Evolutionary conservation across 2,888 invertebrate species (phyloP).

Genomic region (Heliconius ethilla): DNA sequence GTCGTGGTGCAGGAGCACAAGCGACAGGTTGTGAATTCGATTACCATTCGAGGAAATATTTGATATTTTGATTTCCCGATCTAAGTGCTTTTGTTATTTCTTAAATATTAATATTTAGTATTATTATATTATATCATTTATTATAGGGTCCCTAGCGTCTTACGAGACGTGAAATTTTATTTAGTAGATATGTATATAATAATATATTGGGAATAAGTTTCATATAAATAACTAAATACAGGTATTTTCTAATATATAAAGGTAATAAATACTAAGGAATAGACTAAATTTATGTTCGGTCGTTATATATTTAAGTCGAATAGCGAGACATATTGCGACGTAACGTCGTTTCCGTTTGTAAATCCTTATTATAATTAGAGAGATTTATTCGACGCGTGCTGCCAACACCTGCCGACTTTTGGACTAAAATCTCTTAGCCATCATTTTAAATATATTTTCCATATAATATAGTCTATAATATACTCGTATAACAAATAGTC

Average conservation of each 20-base stretch:
- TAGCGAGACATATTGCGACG: constrained; percentile 20
- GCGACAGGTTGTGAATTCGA: not conserved
- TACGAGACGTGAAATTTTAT: no score
- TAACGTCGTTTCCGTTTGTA: constrained; percentile 29
- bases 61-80: not conserved
- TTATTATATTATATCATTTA: no score
- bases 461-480: not conserved
- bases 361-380: constrained; percentile 47
- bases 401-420: constrained; percentile 53
- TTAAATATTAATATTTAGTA: no score
- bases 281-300: not conserved
- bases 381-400: constrained; percentile 54
- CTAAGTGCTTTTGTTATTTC: no score
- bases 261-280: not conserved
- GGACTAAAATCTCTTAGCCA: constrained; percentile 30
- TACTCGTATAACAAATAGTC: no score
- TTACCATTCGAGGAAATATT: not conserved
- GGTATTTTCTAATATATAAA: not conserved
- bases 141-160: no score
- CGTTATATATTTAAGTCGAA: constrained; percentile 9
- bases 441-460: constrained; percentile 13
- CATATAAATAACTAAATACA: no score
- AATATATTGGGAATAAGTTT: no score
- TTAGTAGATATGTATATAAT: no score
- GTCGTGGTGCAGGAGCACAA: not conserved